A percentile compares a stretch with the other conserved stretches of the same genome.
phyloP scores from a whole-genome alignment of 2,113 vertebrate species.

The Ctenodactylus gundi region DNA sequence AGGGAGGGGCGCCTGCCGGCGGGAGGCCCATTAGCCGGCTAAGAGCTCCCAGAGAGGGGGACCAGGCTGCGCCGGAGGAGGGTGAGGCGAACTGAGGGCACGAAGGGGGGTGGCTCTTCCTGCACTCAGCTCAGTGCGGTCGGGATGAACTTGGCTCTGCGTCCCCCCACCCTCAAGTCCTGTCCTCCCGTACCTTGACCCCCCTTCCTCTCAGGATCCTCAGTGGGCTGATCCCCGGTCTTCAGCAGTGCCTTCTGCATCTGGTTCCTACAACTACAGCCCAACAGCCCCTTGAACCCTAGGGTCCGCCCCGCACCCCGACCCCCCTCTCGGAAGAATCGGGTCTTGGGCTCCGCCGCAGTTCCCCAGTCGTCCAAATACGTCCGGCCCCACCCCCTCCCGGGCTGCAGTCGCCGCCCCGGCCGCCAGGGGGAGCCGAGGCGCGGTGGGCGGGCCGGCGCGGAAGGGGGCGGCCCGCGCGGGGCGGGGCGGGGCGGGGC shows the following conservation, averaged over 20 bases:
- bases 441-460: conserved; percentile 26
- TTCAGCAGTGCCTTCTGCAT: background rate
- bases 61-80: background rate
- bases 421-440: conserved; percentile 67
- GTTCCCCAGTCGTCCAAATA: fast-evolving
- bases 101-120: background rate
- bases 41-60: conserved; percentile 66
- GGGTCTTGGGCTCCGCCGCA: background rate
- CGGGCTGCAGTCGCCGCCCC: conserved; percentile 46
- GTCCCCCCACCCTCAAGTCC: background rate
- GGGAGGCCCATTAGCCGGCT: conserved; percentile 68
- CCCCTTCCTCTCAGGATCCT: background rate
- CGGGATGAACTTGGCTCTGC: background rate
- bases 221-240: background rate
- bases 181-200: background rate
- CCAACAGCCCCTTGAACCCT: background rate
- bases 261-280: background rate
- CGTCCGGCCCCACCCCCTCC: background rate
- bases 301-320: too few species aligned
- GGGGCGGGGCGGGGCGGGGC: conserved; percentile 46
- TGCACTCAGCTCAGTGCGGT: background rate
- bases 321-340: background rate
- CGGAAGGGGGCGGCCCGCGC: conserved; percentile 40
- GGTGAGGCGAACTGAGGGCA: conserved; percentile 25
- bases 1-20: conserved; percentile 46